These are phyloP conservation scores for Periophthalmus modestus DNA, from an alignment of 2,113 vertebrate species.

Conservation along the genomic window DNA sequence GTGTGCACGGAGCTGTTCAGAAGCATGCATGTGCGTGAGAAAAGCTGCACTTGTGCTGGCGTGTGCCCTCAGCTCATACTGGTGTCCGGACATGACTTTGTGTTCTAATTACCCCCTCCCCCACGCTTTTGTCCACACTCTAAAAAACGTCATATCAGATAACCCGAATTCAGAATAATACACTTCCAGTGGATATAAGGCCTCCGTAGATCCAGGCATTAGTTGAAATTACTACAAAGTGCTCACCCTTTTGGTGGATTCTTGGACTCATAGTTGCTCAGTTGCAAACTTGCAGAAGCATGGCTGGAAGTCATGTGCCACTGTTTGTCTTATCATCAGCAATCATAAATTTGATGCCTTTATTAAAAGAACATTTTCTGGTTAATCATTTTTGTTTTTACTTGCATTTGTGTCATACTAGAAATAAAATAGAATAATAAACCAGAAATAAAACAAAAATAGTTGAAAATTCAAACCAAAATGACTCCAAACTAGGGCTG, in stretches of 20 bases:
- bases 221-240: too few relatives aligned
- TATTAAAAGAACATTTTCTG: too few relatives aligned
- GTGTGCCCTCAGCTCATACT: constrained; percentile 61
- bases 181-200: too few relatives aligned
- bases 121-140: background rate
- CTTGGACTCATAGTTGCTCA: too few relatives aligned
- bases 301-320: background rate
- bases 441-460: too few relatives aligned
- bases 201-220: too few relatives aligned
- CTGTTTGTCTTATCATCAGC: background rate
- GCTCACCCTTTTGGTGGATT: background rate
- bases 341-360: background rate
- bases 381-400: too few relatives aligned
- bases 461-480: too few relatives aligned
- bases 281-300: background rate
- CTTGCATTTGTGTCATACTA: too few relatives aligned
- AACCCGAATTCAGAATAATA: background rate
- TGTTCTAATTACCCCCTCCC: constrained; percentile 48
- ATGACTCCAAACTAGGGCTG: too few relatives aligned
- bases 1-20: constrained; percentile 11
- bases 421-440: too few relatives aligned
- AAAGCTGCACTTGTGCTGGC: constrained; percentile 67
- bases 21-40: constrained; percentile 53
- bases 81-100: constrained; percentile 41
- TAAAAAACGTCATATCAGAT: background rate